Conservation (phyloP, 1,140 invertebrate genomes). For the Plutomurus gul region DNA sequence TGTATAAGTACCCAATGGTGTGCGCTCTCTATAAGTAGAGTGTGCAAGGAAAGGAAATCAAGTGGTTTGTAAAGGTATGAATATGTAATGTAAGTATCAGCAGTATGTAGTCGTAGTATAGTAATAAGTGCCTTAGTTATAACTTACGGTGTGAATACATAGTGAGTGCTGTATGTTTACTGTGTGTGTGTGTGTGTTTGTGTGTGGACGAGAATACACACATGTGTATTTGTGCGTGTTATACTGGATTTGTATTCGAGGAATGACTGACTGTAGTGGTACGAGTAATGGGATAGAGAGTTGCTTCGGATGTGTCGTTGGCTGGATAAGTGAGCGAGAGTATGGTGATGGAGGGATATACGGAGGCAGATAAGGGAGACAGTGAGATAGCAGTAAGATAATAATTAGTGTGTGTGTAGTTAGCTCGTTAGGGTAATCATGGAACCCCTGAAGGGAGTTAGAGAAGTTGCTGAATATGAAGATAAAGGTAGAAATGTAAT, state of each 20-base stretch:
- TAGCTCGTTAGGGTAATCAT: conserved; percentile 54
- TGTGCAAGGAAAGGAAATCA: not conserved
- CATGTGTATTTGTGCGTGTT: too few species aligned
- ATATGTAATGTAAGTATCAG: not conserved
- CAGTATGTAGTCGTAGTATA: not conserved
- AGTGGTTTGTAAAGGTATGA: not conserved
- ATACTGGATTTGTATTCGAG: too few species aligned
- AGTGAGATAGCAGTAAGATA: conserved; percentile 37
- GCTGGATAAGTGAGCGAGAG: too few species aligned
- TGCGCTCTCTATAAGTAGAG: not conserved
- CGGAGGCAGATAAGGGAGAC: not conserved
- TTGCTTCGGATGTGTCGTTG: too few species aligned
- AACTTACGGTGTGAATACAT: not conserved
- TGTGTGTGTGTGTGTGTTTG: not conserved
- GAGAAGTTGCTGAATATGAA: not conserved
- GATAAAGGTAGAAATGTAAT: conserved; percentile 10
- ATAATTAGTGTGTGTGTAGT: conserved; percentile 52
- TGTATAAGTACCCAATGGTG: not conserved
- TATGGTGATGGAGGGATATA: not conserved
- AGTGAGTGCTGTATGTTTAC: not conserved
- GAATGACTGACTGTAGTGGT: too few species aligned
- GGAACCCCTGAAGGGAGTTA: conserved; percentile 50
- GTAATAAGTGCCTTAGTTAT: not conserved
- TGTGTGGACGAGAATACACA: too few species aligned
- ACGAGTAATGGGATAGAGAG: too few species aligned